Base-by-base conservation (phyloP, 53 echinoderm and acorn worm genomes). In the Stichopus horrens region DNA sequence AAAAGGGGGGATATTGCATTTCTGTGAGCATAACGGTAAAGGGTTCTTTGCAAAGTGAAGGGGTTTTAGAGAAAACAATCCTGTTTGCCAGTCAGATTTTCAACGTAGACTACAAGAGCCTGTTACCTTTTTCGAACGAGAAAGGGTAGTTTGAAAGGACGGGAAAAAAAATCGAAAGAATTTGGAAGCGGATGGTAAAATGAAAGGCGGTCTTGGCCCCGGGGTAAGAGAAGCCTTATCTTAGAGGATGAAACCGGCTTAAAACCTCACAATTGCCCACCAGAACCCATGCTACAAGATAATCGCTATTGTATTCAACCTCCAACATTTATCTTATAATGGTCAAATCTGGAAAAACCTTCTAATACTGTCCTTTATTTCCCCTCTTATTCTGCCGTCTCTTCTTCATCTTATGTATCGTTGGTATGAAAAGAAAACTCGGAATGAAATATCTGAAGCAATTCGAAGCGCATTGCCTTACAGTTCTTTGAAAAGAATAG, bases 251-350 rank as follows among this genome's bases (percentile, higher is more conserved):
- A 78, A 78, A 78, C 78, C 52, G 14, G 78, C 53, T 54, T 78
- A 78, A 78, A 53, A 53, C 16, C 78, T 78, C 78, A 52, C 53
- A 78, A 78, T 78, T 78, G 78, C 53, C 78, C 78, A 78, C 78
- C 78, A 78, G 78, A 78, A 78, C 78, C 78, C 78, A 78, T 78
- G 78, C 55, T 54, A 55, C 78, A 37, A 37, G 78, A 78, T 78
- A 78, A 78, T 53, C 78, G n/a, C 78, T n/a, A 16, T 78, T 78
- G 78, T 78, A 9, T 13, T n/a, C 53, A 53, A 78, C n/a, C 53
- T 78, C 78, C 78, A 78, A 78, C 78, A 78, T 78, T 78, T 78
- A 78, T 37, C 55, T 78, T 78, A 55, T n/a, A 78, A 78, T 78
- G 78, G n/a, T 54, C 53, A 78, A 78, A 78, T 54, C 78, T 16